Conservation (phyloP, 2,113 vertebrate genomes). For the Cyrtonyx montezumae region DNA sequence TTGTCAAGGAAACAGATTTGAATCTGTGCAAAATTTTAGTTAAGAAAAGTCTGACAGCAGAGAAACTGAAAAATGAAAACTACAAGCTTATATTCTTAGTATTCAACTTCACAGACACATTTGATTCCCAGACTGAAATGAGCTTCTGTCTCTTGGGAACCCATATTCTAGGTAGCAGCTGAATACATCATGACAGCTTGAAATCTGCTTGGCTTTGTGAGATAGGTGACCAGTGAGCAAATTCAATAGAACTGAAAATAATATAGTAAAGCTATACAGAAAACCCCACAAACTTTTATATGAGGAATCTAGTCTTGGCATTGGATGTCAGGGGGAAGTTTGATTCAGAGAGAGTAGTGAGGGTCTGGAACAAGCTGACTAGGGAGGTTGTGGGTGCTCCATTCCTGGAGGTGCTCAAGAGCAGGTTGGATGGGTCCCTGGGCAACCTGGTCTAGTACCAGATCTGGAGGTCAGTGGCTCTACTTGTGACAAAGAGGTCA, state of each 20-base stretch:
- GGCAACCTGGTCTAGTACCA: too few species aligned
- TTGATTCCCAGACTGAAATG: slow-evolving; percentile 25
- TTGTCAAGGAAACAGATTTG: neutral
- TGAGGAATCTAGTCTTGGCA: neutral
- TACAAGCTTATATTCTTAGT: neutral
- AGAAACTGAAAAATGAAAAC: neutral
- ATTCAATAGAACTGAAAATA: neutral
- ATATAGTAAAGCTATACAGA: neutral
- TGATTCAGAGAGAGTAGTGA: too few species aligned
- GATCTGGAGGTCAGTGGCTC: too few species aligned
- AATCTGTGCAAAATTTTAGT: neutral
- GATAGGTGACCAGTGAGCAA: neutral
- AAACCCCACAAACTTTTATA: neutral
- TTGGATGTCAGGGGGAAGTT: too few species aligned
- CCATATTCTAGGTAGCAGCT: neutral
- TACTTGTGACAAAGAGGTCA: too few species aligned
- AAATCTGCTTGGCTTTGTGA: neutral
- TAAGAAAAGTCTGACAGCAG: neutral
- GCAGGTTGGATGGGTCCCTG: too few species aligned
- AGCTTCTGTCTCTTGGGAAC: slow-evolving; percentile 27
- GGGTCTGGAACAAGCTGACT: too few species aligned
- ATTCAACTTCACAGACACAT: neutral
- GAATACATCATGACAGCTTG: neutral
- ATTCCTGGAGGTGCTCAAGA: too few species aligned
- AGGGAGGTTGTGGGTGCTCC: too few species aligned